Conservation (phyloP, 2,113 vertebrate genomes). For the Corythoichthys haematopterus region DNA sequence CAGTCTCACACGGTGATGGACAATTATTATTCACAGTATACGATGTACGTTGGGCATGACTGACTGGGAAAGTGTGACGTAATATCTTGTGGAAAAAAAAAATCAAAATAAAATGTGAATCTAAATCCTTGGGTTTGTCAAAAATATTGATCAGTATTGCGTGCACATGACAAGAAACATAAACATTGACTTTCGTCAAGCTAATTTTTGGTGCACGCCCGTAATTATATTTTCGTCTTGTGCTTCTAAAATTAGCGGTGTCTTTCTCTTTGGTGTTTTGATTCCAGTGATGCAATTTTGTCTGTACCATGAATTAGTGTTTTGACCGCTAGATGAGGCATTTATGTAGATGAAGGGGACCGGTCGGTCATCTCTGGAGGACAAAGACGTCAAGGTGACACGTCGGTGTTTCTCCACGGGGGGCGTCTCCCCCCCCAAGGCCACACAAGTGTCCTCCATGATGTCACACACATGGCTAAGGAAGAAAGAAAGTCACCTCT, state of each 20-base stretch:
- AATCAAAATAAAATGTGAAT: too few species aligned
- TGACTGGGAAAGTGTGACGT: too few species aligned
- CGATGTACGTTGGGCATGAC: too few species aligned
- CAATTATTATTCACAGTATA: too few species aligned
- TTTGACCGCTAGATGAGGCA: background rate
- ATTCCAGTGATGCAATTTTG: background rate
- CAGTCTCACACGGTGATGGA: background rate
- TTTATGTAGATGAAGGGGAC: background rate
- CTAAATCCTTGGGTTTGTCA: too few species aligned
- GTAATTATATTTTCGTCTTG: too few species aligned
- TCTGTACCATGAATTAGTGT: background rate
- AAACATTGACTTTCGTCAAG: too few species aligned
- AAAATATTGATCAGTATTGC: too few species aligned
- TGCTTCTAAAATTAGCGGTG: too few species aligned
- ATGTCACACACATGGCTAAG: slow-evolving; percentile 32
- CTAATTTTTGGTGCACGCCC: too few species aligned
- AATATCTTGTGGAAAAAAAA: too few species aligned
- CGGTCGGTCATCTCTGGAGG: slow-evolving; percentile 18
- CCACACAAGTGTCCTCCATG: slow-evolving; percentile 25
- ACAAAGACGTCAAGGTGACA: slow-evolving; percentile 55
- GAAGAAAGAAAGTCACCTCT: background rate
- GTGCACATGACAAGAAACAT: too few species aligned
- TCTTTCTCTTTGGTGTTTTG: background rate
- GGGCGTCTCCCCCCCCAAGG: slow-evolving; percentile 45
- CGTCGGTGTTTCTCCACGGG: slow-evolving; percentile 49